Evolutionary conservation across 2,797 vertebrate species (phyloP).

Genomic region (Momotus momota): DNA sequence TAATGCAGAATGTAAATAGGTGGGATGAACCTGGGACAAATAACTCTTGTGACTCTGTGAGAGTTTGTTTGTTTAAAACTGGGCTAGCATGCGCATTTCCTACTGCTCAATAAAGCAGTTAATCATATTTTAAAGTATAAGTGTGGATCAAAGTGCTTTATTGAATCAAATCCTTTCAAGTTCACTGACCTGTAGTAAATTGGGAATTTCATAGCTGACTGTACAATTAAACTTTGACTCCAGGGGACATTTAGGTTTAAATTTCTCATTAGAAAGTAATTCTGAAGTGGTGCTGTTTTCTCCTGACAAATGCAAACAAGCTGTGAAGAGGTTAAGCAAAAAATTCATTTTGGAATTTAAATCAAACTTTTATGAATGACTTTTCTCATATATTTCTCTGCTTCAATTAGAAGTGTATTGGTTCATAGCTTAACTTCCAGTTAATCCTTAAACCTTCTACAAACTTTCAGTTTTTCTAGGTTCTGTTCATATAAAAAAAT

Average conservation of each 20-base stretch:
- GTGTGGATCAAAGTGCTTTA: not conserved
- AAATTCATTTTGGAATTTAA: not conserved
- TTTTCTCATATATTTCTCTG: not conserved
- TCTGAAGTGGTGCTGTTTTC: not conserved
- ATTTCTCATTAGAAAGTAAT: conserved; percentile 26
- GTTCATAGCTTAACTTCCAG: not conserved
- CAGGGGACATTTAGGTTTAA: conserved; percentile 11
- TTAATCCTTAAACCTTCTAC: not conserved
- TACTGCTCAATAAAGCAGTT: conserved; percentile 20
- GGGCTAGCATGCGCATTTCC: not conserved
- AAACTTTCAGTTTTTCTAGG: not conserved
- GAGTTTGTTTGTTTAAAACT: not conserved
- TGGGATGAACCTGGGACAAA: not conserved
- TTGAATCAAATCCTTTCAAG: conserved; percentile 21
- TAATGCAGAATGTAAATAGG: not conserved
- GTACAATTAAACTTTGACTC: conserved; percentile 30
- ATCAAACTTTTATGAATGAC: not conserved
- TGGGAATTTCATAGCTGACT: conserved; percentile 15
- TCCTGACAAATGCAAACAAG: not conserved
- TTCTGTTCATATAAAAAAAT: not conserved
- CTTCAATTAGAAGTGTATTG: not conserved
- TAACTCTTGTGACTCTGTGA: not conserved
- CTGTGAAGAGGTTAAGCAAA: not conserved
- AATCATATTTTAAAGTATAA: conserved; percentile 22
- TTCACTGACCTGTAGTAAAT: conserved; percentile 21